Conservation (phyloP, 2,797 vertebrate genomes). For the Macroramphosus scolopax region DNA sequence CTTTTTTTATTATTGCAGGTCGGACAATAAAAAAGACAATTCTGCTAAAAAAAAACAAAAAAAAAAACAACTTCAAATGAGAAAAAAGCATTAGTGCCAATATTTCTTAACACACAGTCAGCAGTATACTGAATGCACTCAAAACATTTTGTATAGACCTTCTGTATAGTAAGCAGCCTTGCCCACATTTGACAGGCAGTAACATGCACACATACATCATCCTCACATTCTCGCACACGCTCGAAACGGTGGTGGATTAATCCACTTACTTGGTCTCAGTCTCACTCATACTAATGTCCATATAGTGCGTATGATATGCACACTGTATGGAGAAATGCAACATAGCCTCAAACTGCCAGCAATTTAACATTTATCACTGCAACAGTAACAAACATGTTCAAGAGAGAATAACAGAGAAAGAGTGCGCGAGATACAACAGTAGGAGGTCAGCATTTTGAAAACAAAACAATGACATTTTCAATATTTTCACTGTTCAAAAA, state of each 20-base stretch:
- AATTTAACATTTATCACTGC: conserved; percentile 77
- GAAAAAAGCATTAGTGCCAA: conserved; percentile 81
- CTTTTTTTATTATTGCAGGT: conserved; percentile 82
- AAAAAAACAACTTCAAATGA: conserved; percentile 69
- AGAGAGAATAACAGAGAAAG: conserved; percentile 71
- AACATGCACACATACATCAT: conserved; percentile 73
- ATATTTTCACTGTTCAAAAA: conserved; percentile 76
- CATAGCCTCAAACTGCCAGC: conserved; percentile 75
- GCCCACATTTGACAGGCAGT: conserved; percentile 77
- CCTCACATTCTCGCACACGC: conserved; percentile 54
- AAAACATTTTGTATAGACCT: conserved; percentile 76
- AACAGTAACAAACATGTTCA: conserved; percentile 79
- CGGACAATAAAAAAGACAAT: conserved; percentile 79
- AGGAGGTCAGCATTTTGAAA: conserved; percentile 80
- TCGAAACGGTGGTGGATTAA: conserved; percentile 73
- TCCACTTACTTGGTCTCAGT: conserved; percentile 79
- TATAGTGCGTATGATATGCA: conserved; percentile 51
- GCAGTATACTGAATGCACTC: conserved; percentile 79
- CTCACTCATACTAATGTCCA: conserved; percentile 67
- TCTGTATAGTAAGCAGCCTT: conserved; percentile 79
- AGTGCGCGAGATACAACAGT: conserved; percentile 79
- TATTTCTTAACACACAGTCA: conserved; percentile 79
- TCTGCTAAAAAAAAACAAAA: conserved; percentile 70
- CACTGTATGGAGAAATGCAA: conserved; percentile 74
- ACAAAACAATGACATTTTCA: conserved; percentile 72